Conservation (phyloP, 2,113 vertebrate genomes). For the Corynorhinus townsendii region DNA sequence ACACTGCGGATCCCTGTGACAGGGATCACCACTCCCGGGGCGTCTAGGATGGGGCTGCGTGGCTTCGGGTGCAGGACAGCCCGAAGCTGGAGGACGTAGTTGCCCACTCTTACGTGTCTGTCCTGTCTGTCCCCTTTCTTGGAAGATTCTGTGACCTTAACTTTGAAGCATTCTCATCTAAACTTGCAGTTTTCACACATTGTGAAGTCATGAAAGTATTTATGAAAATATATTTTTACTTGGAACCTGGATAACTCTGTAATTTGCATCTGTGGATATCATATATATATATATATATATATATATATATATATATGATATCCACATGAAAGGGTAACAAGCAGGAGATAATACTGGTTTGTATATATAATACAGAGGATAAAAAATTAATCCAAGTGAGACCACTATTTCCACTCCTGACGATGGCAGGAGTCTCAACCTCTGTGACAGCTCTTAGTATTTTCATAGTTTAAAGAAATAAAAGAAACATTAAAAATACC, state of each 20-base stretch:
- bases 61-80: background rate
- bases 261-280: background rate
- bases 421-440: background rate
- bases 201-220: background rate
- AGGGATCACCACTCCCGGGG: fast-evolving
- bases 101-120: background rate
- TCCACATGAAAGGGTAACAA: background rate
- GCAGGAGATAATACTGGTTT: background rate
- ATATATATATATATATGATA: background rate
- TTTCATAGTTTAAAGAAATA: background rate
- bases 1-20: background rate
- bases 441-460: background rate
- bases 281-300: background rate
- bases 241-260: background rate
- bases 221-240: background rate
- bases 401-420: no score
- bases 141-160: background rate
- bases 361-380: background rate
- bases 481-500: background rate
- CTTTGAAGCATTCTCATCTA: background rate
- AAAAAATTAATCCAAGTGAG: background rate
- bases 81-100: background rate
- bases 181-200: background rate
- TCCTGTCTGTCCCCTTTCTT: background rate
- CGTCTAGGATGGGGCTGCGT: background rate